A percentile compares a stretch with the other conserved stretches of the same genome.
Conservation (phyloP, 2,113 vertebrate species). For the Aldabrachelys gigantea region DNA sequence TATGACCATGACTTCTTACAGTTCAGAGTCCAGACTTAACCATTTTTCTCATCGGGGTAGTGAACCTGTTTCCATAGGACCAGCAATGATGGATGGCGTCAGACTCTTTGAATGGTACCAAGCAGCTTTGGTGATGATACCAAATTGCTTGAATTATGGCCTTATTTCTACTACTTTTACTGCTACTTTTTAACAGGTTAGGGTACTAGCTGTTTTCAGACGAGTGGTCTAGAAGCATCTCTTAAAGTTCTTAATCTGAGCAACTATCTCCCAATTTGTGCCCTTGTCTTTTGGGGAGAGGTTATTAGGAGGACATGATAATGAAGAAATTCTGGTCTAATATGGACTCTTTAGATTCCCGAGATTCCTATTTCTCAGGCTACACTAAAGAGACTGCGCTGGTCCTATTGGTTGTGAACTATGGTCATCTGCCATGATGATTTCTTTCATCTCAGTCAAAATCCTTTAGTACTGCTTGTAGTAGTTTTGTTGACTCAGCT, state of each 20-base stretch:
- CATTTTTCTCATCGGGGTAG: not conserved
- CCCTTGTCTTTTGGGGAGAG: not conserved
- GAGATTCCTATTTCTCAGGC: not conserved
- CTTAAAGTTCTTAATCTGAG: not conserved
- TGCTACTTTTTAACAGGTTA: not conserved
- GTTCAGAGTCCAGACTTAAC: not conserved
- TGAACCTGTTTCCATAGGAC: not conserved
- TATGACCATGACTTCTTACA: not conserved
- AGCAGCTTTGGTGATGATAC: not conserved
- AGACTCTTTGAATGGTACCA: not conserved
- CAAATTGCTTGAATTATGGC: not conserved
- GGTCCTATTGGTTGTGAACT: not conserved
- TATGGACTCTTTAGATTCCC: not conserved
- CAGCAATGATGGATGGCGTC: not conserved
- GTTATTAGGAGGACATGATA: not conserved
- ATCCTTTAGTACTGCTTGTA: not conserved
- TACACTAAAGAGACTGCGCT: not conserved
- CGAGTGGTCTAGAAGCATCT: not conserved
- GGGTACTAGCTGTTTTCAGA: not conserved
- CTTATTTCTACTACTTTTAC: not conserved
- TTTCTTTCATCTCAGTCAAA: too few relatives aligned
- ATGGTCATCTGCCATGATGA: not conserved
- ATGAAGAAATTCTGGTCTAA: not conserved
- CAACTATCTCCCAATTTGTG: not conserved
- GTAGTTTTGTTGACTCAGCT: not conserved